A percentile compares a stretch with the other conserved stretches of the same genome.
Evolutionary conservation across 2,888 invertebrate genomes (phyloP).

Genomic region (Mesorhabditis spiculigera): DNA sequence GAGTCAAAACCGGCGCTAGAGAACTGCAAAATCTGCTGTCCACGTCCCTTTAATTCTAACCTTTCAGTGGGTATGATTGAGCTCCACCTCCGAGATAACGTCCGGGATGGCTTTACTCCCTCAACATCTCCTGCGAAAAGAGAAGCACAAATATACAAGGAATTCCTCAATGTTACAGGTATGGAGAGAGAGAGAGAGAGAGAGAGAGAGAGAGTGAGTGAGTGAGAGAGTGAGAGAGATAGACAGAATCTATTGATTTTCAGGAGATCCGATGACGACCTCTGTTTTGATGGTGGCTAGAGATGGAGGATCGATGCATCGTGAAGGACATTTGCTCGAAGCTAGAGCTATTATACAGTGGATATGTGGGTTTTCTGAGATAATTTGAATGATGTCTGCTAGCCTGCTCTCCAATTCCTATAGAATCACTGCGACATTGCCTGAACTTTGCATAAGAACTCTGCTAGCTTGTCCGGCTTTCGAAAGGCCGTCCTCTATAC

Average conservation of each 20-base stretch:
- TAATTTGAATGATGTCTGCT: neutral
- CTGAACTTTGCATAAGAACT: too few relatives aligned
- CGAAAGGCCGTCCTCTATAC: too few relatives aligned
- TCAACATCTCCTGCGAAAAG: conserved; percentile 38
- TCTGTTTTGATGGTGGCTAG: conserved; percentile 48
- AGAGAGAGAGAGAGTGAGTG: too few relatives aligned
- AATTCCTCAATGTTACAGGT: conserved; percentile 48
- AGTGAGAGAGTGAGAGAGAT: too few relatives aligned
- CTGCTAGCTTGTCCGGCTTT: too few relatives aligned
- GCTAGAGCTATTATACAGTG: conserved; percentile 24
- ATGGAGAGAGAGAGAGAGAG: neutral
- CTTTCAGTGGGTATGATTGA: conserved; percentile 23
- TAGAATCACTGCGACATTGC: too few relatives aligned
- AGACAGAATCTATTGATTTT: neutral
- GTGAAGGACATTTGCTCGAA: conserved; percentile 42
- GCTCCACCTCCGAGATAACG: conserved; percentile 38
- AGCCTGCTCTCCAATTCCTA: neutral
- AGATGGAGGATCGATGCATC: conserved; percentile 53
- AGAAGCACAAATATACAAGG: conserved; percentile 43
- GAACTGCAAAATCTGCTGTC: neutral
- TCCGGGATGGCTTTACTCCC: conserved; percentile 56
- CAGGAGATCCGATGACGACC: conserved; percentile 54
- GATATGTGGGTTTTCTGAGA: conserved; percentile 14
- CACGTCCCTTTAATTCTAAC: neutral
- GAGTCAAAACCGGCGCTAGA: neutral